Evolutionary conservation across 2,113 vertebrate species (phyloP).

Genomic region (Sinocyclocheilus anshuiensis): DNA sequence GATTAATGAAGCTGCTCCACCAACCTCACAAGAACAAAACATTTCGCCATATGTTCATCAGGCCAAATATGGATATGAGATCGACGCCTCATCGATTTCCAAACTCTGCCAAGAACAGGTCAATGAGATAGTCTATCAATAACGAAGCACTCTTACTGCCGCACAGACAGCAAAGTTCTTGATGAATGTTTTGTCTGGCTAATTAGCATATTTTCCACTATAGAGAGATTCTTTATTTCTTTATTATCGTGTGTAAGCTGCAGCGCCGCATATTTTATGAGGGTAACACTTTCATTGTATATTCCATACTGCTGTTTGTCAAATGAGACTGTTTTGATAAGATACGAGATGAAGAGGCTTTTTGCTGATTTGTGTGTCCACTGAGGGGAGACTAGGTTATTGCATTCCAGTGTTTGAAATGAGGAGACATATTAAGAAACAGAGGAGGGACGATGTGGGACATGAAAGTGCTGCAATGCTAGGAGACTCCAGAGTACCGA

Average conservation of each 20-base stretch:
- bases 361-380: slow-evolving; percentile 37
- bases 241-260: slow-evolving; percentile 16
- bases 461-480: slow-evolving; percentile 56
- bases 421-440: slow-evolving; percentile 38
- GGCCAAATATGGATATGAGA: slow-evolving; percentile 27
- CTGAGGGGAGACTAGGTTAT: slow-evolving; percentile 15
- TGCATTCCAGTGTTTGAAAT: slow-evolving; percentile 29
- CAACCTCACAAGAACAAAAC: slow-evolving; percentile 26
- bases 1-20: slow-evolving; percentile 35
- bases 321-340: slow-evolving; percentile 40
- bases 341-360: slow-evolving; percentile 35
- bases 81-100: slow-evolving; percentile 36
- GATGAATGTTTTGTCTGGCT: slow-evolving; percentile 32
- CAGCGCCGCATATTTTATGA: slow-evolving; percentile 23
- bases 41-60: slow-evolving; percentile 37
- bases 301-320: slow-evolving; percentile 35
- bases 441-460: slow-evolving; percentile 58
- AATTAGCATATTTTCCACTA: slow-evolving; percentile 33
- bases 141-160: neutral
- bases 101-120: slow-evolving; percentile 27
- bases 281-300: slow-evolving; percentile 6
- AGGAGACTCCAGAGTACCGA: slow-evolving; percentile 46
- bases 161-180: neutral
- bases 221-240: slow-evolving; percentile 35
- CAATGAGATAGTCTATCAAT: slow-evolving; percentile 19